phyloP scores from a whole-genome alignment of 2,113 vertebrate species.

The Myotis brandtii region DNA sequence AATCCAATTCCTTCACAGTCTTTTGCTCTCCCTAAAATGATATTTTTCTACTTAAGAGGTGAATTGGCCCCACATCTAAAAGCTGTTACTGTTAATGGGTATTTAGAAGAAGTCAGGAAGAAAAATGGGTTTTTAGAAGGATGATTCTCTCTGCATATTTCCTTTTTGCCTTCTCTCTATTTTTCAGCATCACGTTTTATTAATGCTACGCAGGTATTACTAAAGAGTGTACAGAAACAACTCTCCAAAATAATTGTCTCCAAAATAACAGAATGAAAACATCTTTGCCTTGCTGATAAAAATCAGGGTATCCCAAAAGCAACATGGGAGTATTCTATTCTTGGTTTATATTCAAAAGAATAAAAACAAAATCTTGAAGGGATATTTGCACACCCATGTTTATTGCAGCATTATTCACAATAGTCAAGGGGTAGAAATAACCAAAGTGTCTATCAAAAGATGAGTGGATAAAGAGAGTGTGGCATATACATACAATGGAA shows the following conservation, averaged over 20 bases:
- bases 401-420: neutral
- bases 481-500: neutral
- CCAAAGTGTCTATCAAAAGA: neutral
- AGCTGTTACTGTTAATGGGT: neutral
- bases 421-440: neutral
- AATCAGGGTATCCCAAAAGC: neutral
- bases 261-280: neutral
- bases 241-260: neutral
- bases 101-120: constrained; percentile 33
- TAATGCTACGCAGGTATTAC: neutral
- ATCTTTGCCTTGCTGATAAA: neutral
- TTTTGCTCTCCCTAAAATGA: constrained; percentile 33
- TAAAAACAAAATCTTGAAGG: neutral
- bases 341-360: neutral
- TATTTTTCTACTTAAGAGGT: constrained; percentile 35
- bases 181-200: neutral
- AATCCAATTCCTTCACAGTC: constrained; percentile 39
- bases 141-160: neutral
- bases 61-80: neutral
- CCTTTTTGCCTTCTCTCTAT: neutral
- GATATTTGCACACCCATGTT: neutral
- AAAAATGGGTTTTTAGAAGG: neutral
- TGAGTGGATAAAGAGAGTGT: neutral
- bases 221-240: neutral
- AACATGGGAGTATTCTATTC: neutral